Conservation (phyloP, 2,113 vertebrate species). For the Aleadryas rufinucha region DNA sequence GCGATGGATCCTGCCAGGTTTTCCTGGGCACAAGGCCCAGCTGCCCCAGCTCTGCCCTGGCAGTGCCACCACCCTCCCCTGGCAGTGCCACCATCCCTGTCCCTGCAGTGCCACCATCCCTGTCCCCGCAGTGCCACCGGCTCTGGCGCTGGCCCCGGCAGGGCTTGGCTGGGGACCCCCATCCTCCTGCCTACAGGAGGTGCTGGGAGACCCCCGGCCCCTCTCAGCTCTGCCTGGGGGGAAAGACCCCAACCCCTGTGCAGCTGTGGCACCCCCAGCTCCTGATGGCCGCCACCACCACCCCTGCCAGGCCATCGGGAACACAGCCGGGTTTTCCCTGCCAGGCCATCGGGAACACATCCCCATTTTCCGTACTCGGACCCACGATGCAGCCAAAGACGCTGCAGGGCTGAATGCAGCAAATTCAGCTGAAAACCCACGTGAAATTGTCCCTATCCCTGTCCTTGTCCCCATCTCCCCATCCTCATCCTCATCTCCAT, state of each 20-base stretch:
- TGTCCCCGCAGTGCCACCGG: not conserved
- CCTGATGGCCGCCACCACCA: not conserved
- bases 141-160: not conserved
- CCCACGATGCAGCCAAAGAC: rapidly evolving
- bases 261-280: not conserved
- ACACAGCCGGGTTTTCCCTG: too few relatives aligned
- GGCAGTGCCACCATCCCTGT: not conserved
- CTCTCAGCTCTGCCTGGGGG: not conserved
- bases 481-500: not conserved
- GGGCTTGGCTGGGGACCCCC: not conserved
- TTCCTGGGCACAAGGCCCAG: not conserved
- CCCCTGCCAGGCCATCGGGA: not conserved
- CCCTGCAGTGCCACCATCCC: not conserved
- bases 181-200: not conserved
- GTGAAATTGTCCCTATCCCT: rapidly evolving
- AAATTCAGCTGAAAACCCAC: not conserved
- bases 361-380: rapidly evolving
- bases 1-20: rapidly evolving
- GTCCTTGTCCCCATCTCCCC: not conserved
- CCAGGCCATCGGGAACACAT: not conserved
- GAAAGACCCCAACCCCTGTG: rapidly evolving
- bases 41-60: not conserved
- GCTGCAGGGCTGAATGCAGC: not conserved
- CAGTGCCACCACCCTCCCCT: not conserved
- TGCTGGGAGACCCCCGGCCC: not conserved